These are phyloP conservation scores for Megalops atlanticus DNA, from an alignment of 2,113 vertebrate species.

Conservation along the genomic window DNA sequence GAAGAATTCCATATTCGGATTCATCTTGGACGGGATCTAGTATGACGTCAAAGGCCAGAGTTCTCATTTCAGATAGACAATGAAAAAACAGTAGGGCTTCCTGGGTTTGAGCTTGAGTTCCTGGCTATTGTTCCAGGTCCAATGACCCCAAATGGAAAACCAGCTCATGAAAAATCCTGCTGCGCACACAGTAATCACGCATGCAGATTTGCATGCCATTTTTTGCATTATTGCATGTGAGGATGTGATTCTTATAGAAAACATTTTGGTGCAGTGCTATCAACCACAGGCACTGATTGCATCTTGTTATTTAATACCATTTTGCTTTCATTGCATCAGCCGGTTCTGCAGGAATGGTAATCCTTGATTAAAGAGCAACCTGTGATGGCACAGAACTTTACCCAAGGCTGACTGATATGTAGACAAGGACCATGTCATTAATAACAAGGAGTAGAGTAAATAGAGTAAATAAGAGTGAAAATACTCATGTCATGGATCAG, in stretches of 20 bases:
- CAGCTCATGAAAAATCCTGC: background rate
- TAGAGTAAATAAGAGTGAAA: too few species aligned
- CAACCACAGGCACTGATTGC: constrained; percentile 45
- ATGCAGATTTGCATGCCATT: background rate
- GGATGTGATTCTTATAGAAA: constrained; percentile 12
- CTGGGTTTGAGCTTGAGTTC: background rate
- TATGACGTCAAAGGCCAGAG: background rate
- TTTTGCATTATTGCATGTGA: background rate
- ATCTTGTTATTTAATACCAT: constrained; percentile 27
- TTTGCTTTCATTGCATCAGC: background rate
- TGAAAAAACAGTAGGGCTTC: background rate
- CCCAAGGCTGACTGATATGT: background rate
- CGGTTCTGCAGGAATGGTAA: constrained; percentile 11
- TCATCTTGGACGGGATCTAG: background rate
- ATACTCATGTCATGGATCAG: background rate
- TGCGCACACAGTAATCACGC: background rate
- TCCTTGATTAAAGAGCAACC: background rate
- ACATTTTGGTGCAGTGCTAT: constrained; percentile 33
- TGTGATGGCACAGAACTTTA: background rate
- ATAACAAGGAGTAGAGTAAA: background rate
- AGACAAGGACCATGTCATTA: background rate
- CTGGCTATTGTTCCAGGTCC: background rate
- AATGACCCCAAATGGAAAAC: background rate
- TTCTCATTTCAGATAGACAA: background rate
- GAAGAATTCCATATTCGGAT: too few species aligned